phyloP scores from a whole-genome alignment of 2,113 vertebrate genomes.

The Callocephalon fimbriatum region DNA sequence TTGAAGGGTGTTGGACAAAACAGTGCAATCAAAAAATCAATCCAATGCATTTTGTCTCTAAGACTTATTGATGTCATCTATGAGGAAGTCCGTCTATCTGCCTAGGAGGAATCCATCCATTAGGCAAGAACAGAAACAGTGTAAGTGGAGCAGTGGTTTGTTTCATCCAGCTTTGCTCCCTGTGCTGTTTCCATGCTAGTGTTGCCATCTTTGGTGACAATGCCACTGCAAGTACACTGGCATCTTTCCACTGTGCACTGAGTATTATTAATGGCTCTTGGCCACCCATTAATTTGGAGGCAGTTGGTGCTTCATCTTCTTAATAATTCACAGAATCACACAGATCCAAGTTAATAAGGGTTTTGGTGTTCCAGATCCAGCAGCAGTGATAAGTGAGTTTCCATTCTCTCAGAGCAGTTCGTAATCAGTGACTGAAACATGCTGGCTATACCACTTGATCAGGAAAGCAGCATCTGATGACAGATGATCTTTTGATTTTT shows the following conservation, averaged over 20 bases:
- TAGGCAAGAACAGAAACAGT: background rate
- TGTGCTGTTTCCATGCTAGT: background rate
- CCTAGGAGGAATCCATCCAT: background rate
- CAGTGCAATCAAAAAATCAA: background rate
- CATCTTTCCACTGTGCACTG: background rate
- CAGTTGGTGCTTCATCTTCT: background rate
- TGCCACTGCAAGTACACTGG: background rate
- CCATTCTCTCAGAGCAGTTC: background rate
- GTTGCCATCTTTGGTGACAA: background rate
- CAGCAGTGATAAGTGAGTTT: background rate
- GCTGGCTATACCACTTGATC: background rate
- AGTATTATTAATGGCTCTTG: background rate
- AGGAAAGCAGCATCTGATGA: background rate
- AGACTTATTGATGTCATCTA: background rate
- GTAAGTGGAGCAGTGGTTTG: background rate
- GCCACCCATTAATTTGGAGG: background rate
- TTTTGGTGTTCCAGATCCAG: background rate
- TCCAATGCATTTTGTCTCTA: background rate
- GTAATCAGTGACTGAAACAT: accelerated
- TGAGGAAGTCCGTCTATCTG: background rate
- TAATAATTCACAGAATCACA: background rate
- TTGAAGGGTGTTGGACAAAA: background rate
- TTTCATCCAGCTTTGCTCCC: background rate
- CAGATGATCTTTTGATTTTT: background rate
- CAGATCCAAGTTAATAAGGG: background rate